These are phyloP conservation scores for Meles meles DNA, from an alignment of 2,113 vertebrate genomes.

Conservation along the genomic window DNA sequence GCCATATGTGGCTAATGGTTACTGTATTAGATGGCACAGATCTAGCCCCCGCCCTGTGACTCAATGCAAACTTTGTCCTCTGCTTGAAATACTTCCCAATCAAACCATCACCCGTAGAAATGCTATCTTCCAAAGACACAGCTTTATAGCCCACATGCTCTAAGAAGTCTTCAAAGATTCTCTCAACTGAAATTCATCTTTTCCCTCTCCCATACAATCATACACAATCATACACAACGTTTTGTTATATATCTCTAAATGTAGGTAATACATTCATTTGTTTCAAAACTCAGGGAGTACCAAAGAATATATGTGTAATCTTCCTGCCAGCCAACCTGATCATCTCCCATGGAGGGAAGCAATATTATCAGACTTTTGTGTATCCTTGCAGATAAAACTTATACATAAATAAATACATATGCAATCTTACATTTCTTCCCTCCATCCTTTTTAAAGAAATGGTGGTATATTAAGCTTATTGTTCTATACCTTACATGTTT, in stretches of 20 bases:
- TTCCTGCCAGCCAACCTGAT: not conserved
- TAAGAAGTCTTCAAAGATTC: not conserved
- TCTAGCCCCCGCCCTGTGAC: not conserved
- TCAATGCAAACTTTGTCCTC: not conserved
- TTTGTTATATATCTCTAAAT: not conserved
- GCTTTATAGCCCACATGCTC: not conserved
- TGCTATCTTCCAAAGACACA: not conserved
- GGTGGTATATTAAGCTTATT: not conserved
- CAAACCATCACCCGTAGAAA: not conserved
- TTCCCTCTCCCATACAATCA: not conserved
- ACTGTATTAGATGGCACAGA: not conserved
- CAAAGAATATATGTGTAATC: not conserved
- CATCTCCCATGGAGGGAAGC: not conserved
- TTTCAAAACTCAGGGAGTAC: not conserved
- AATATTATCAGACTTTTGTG: not conserved
- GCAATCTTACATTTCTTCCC: not conserved
- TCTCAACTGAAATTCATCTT: slow-evolving; percentile 14
- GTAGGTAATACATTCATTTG: not conserved
- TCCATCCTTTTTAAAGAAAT: not conserved
- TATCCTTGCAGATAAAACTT: not conserved
- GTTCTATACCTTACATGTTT: not conserved
- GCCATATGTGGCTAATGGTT: not conserved
- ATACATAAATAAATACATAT: not conserved
- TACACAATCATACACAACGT: not conserved
- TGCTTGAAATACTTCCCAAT: not conserved